Evolutionary conservation across 1,140 invertebrate genomes (phyloP).

Genomic region (Rhyzopertha dominica): DNA sequence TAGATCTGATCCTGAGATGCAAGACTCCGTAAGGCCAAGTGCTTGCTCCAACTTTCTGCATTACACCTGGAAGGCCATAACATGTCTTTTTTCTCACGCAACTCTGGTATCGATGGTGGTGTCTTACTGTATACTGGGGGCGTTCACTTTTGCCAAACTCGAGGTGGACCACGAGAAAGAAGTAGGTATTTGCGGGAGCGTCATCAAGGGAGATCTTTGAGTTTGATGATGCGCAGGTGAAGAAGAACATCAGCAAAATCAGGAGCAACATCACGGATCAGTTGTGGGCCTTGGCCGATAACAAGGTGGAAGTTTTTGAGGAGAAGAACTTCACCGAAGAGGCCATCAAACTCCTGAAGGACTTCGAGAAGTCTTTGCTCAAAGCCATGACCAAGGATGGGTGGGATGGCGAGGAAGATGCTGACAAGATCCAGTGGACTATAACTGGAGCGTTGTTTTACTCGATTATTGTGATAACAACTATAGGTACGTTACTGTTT

Average conservation of each 20-base stretch:
- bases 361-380: conserved; percentile 77
- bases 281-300: conserved; percentile 72
- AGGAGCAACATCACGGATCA: conserved; percentile 69
- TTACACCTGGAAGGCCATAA: conserved; percentile 69
- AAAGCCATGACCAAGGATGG: conserved; percentile 82
- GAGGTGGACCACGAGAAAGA: conserved; percentile 70
- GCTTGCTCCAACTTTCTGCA: conserved; percentile 35
- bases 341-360: conserved; percentile 57
- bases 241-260: conserved; percentile 67
- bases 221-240: conserved; percentile 55
- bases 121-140: conserved; percentile 82
- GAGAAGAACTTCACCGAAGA: conserved; percentile 67
- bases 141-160: conserved; percentile 76
- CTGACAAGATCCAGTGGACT: conserved; percentile 76
- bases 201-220: too few relatives aligned
- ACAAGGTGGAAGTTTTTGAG: conserved; percentile 56
- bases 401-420: conserved; percentile 85
- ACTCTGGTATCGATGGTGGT: conserved; percentile 81
- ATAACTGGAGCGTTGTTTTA: conserved; percentile 91
- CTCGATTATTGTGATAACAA: conserved; percentile 95
- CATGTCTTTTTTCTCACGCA: conserved; percentile 84
- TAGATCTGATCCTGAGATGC: conserved; percentile 35
- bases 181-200: too few relatives aligned
- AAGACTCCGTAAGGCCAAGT: conserved; percentile 33
- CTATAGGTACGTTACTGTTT: conserved; percentile 85